Base-by-base conservation (phyloP, 2,797 vertebrate genomes). In the Semaprochilodus insignis region DNA sequence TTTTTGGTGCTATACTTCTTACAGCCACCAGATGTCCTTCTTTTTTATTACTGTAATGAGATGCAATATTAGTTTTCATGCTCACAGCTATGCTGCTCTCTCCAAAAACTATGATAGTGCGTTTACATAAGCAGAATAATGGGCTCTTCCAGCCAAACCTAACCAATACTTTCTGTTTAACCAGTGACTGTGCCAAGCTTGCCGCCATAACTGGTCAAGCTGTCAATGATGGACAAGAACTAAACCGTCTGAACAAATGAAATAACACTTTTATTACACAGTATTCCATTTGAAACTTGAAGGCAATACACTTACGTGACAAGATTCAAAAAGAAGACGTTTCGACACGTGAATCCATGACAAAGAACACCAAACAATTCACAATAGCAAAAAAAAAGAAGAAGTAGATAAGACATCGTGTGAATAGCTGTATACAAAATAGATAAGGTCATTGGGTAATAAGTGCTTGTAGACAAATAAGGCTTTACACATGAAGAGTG, bases 401-500 rank as follows among this genome's bases (percentile, higher is more conserved):
- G 14, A 36, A 36, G 10, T 36, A 66, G 91, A 92, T 91, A 92
- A 95, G 93, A 92, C 90, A 91, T 85, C 73, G 81, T 83, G 87
- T 87, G 84, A 85, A 91, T 90, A 90, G 89, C 91, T 93, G 90
- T 92, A 93, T 94, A 94, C 85, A 95, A 95, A 95, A 93, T 90
- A 86, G 89, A 91, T 87, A 91, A 91, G 94, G 87, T 93, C 90
- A 89, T 93, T 90, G 89, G 87, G 92, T 94, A 89, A 88, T 88
- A 89, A 94, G 93, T 93, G 93, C 92, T 93, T 95, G 94, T 96
- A 95, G 94, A 96, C 95, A 94, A 90, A 92, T 95, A 95, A 96
- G 93, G 94, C 94, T 90, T 93, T 93, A 91, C 89, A 92, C 91
- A 90, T 88, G 87, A 83, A 79, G 91, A 90, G 90, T 92, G 85